A percentile compares a stretch with the other conserved stretches of the same genome.
Evolutionary conservation across 2,113 vertebrate species (phyloP).

Genomic region (Saguinus imperator): DNA sequence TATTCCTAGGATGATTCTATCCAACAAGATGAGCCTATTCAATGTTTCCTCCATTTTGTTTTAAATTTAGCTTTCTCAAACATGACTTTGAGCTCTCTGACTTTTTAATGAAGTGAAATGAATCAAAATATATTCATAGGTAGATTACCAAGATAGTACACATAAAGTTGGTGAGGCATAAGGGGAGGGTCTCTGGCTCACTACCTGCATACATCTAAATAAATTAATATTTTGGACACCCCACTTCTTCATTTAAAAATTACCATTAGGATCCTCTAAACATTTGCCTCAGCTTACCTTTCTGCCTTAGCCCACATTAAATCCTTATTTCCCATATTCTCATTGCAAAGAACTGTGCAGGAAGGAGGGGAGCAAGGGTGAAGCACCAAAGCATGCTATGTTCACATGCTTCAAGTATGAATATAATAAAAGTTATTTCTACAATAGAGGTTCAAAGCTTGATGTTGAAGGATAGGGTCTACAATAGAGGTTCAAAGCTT

Average conservation of each 20-base stretch:
- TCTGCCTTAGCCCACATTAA: slow-evolving; percentile 14
- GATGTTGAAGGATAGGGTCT: neutral
- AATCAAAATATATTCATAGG: neutral
- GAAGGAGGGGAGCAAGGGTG: neutral
- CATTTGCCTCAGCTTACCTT: slow-evolving; percentile 35
- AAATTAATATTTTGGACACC: slow-evolving; percentile 4
- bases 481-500: neutral
- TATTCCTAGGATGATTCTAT: neutral
- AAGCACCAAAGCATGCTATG: neutral
- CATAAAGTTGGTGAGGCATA: neutral
- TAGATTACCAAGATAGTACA: neutral
- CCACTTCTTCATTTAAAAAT: neutral
- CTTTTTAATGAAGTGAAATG: slow-evolving; percentile 34
- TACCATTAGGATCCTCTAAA: neutral
- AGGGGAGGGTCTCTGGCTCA: neutral
- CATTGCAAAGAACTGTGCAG: neutral
- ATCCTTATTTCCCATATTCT: neutral
- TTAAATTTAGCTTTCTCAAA: neutral
- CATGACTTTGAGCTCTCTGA: neutral
- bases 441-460: neutral
- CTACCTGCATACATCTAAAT: neutral
- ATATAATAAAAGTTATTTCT: slow-evolving; percentile 4
- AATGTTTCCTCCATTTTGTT: neutral
- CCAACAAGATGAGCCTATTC: neutral
- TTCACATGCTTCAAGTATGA: neutral